Evolutionary conservation across 92 coral and sea anemone genomes (phyloP).

Genomic region (Blastomussa wellsi): DNA sequence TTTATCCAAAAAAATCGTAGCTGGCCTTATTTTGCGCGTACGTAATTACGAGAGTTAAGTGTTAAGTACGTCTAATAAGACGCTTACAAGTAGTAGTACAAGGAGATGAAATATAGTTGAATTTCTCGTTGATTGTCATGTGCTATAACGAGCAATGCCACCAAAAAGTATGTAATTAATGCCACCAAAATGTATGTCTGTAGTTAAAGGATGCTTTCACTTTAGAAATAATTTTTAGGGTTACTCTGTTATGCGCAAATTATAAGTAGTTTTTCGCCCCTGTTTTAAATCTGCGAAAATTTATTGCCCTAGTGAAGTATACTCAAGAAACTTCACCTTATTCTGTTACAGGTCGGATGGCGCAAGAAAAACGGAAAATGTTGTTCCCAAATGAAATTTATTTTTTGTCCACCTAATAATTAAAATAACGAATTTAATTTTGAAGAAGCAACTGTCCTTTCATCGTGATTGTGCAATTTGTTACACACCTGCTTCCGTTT

Average conservation of each 20-base stretch:
- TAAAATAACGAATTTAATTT: neutral
- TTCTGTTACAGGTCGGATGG: neutral
- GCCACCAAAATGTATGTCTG: neutral
- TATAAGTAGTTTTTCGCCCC: no score
- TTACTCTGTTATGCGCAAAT: no score
- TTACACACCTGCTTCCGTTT: neutral
- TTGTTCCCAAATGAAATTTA: no score
- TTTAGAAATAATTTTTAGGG: no score
- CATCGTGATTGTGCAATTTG: neutral
- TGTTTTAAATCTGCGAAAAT: neutral
- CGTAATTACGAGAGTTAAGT: no score
- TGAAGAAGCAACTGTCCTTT: neutral
- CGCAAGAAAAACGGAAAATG: neutral
- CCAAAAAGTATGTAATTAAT: neutral
- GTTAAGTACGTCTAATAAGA: no score
- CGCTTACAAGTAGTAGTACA: neutral
- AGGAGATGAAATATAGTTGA: neutral
- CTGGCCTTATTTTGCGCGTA: neutral
- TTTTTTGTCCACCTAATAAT: neutral
- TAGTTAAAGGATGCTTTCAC: neutral
- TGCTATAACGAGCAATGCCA: neutral
- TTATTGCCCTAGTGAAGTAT: neutral
- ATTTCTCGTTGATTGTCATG: neutral
- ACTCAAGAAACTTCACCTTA: neutral
- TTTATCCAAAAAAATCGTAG: neutral